Base-by-base conservation (phyloP, 2,797 vertebrate species). In the Lepilemur septentrionalis region DNA sequence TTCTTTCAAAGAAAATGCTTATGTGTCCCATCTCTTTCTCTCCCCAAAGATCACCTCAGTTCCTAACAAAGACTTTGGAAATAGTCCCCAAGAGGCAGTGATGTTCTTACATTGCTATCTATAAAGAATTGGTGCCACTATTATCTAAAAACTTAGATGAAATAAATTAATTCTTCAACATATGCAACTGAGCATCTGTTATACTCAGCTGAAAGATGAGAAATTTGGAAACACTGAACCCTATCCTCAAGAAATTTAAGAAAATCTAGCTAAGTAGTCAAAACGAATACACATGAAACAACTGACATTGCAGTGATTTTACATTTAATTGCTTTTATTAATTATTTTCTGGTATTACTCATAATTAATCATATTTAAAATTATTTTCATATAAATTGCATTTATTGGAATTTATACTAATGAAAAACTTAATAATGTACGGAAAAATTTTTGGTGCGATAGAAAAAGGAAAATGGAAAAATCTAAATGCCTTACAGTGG, bases 391-490 rank as follows among this genome's bases (percentile, higher is more conserved):
- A 79, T 41, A 80, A 94, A 81, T 93, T 90, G 4, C 65, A 69
- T 70, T 81, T 65, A 35, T 30, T 82, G 25, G 46, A 92, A 93
- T 85, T 93, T 92, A 89, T 70, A n/a, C 25, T 80, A 93, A 85
- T 59, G 41, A 52, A 92, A 96, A 67, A 59, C 83, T 84, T 85
- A 78, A 85, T 43, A 73, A 15, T 32, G 3, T 80, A 57, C 17
- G 86, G 32, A 80, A 82, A 15, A 52, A 12, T 48, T 83, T 96
- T 78, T 70, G n/a, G 11, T 80, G 50, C 78, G 28, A 86, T 65
- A 70, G n/a, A 72, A 90, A 88, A 93, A 96, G 35, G 55, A 57
- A 93, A 93, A 91, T 76, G 38, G n/a, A 94, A 82, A 93, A 92
- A 32, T 84, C 25, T 80, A 84, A 84, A 88, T 59, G 3, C 13